Evolutionary conservation across 1,140 invertebrate genomes (phyloP).

Genomic region (Lordiphosa collinella): DNA sequence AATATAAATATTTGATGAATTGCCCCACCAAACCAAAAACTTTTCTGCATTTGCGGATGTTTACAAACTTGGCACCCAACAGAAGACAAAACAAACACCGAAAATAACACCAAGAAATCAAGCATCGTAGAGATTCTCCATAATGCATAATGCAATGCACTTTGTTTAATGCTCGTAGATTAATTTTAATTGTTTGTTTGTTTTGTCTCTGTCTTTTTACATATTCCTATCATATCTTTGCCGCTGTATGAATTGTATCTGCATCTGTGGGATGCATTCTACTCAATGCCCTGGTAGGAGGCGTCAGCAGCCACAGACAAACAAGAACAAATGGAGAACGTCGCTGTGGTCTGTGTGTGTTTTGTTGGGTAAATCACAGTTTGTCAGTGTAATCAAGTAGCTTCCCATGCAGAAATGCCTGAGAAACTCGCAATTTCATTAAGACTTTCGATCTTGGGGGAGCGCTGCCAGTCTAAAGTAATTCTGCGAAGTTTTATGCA

Average conservation of each 20-base stretch:
- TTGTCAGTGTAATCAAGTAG: conserved; percentile 33
- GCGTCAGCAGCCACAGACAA: conserved; percentile 15
- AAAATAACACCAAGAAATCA: not conserved
- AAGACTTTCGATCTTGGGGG: conserved; percentile 51
- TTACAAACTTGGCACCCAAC: conserved; percentile 71
- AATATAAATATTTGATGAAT: conserved; percentile 78
- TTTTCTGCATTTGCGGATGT: conserved; percentile 68
- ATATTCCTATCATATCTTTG: conserved; percentile 44
- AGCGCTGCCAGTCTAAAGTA: conserved; percentile 17
- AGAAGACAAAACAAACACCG: conserved; percentile 54
- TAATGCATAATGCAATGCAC: conserved; percentile 67
- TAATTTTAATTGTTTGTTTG: conserved; percentile 74
- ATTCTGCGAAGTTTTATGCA: conserved; percentile 34
- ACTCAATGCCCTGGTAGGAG: conserved; percentile 14
- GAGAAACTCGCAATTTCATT: conserved; percentile 66
- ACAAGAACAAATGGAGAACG: not conserved
- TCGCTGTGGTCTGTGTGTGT: not conserved
- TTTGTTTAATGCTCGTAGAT: conserved; percentile 73
- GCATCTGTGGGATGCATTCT: conserved; percentile 28
- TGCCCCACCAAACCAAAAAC: conserved; percentile 38
- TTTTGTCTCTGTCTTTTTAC: conserved; percentile 31
- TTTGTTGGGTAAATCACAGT: conserved; percentile 57
- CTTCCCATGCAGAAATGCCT: conserved; percentile 57
- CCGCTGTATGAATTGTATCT: conserved; percentile 50
- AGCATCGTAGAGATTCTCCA: conserved; percentile 6